These are phyloP conservation scores for Caenorhabditis sp. DNA, from an alignment of 2,888 invertebrate genomes.

Conservation along the genomic window DNA sequence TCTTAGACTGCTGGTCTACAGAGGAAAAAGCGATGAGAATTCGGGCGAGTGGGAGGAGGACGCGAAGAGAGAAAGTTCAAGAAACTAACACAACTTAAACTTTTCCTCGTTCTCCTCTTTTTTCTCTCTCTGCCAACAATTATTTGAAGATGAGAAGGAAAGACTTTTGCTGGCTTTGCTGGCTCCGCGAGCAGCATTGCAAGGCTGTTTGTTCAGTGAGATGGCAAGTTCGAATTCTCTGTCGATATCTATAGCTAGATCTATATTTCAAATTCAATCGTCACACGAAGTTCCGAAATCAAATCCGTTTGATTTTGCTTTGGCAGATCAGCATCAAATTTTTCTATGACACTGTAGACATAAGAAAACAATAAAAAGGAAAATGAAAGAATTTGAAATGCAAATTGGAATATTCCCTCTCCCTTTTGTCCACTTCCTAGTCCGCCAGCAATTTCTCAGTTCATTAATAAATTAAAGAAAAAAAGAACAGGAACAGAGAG, in stretches of 20 bases:
- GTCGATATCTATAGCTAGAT: background rate
- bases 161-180: too few species aligned
- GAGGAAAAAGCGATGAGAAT: constrained; percentile 3
- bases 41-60: too few species aligned
- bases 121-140: background rate
- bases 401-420: background rate
- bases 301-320: background rate
- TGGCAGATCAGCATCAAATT: background rate
- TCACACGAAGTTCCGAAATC: too few species aligned
- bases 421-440: background rate
- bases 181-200: too few species aligned
- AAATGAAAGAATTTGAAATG: background rate
- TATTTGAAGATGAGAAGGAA: constrained; percentile 2
- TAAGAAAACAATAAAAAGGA: background rate
- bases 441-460: background rate
- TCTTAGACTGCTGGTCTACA: constrained; percentile 7
- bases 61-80: constrained; percentile 8
- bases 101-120: background rate
- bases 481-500: background rate
- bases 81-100: constrained; percentile 36
- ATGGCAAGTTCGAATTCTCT: background rate
- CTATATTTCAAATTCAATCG: too few species aligned
- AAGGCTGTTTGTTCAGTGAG: background rate
- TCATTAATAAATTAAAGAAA: constrained; percentile 17
- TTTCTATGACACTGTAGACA: background rate